Percentiles rank a stretch among this genome's conserved stretches.
Evolutionary conservation across 2,113 vertebrate genomes (phyloP).

Genomic region (Periophthalmus modestus): DNA sequence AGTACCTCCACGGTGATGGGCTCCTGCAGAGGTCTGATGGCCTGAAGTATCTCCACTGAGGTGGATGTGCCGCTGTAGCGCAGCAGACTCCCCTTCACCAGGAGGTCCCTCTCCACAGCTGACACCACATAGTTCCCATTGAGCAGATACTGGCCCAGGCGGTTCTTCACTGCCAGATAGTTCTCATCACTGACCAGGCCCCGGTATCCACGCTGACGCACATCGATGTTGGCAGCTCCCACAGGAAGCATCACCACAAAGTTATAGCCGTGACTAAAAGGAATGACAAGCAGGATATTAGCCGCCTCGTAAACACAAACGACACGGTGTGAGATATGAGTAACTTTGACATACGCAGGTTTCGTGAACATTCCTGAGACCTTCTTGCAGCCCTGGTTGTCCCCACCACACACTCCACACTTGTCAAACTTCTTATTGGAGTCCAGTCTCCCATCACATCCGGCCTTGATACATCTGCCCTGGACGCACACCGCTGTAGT

Average conservation of each 20-base stretch:
- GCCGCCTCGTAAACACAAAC: no score
- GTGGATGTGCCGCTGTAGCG: conserved; percentile 91
- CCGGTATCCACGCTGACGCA: conserved; percentile 92
- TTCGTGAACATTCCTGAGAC: conserved; percentile 94
- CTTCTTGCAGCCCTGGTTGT: conserved; percentile 93
- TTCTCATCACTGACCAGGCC: conserved; percentile 91
- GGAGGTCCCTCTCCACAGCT: conserved; percentile 89
- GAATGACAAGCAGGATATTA: not conserved
- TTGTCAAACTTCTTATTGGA: conserved; percentile 96
- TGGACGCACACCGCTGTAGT: conserved; percentile 92
- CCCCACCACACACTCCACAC: conserved; percentile 91
- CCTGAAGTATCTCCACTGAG: conserved; percentile 86
- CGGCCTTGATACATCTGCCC: conserved; percentile 94
- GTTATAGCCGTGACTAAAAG: conserved; percentile 91
- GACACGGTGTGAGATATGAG: not conserved
- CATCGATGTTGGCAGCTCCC: conserved; percentile 89
- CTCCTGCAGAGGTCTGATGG: conserved; percentile 86
- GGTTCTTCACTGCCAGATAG: conserved; percentile 92
- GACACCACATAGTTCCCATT: conserved; percentile 96
- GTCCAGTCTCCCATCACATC: conserved; percentile 89
- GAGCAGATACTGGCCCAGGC: conserved; percentile 87
- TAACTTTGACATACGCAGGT: conserved; percentile 82
- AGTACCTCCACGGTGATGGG: conserved; percentile 90
- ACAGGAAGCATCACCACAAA: conserved; percentile 90
- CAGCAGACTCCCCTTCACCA: conserved; percentile 88